A percentile compares a stretch with the other conserved stretches of the same genome.
These are phyloP conservation scores for Eidolon helvum DNA, from an alignment of 2,113 vertebrate species.

Conservation along the genomic window DNA sequence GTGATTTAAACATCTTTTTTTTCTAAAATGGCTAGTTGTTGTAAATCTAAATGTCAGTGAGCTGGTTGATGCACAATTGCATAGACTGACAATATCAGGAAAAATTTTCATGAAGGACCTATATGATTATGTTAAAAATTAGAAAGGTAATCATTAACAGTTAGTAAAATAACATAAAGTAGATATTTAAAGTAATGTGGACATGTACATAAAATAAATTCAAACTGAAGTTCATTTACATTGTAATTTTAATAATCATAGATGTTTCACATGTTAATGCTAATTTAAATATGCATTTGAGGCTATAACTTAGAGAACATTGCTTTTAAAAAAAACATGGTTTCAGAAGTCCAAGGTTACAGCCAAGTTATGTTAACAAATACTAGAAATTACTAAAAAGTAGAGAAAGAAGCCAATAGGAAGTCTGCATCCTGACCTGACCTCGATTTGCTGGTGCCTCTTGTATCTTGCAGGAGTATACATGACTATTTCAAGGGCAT, in stretches of 20 bases:
- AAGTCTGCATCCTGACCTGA: neutral
- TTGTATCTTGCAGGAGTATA: neutral
- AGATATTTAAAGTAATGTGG: neutral
- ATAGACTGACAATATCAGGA: neutral
- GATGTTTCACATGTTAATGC: neutral
- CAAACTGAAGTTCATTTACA: neutral
- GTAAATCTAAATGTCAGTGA: neutral
- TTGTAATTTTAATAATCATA: neutral
- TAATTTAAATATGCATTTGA: neutral
- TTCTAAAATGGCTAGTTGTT: neutral
- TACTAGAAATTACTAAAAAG: neutral
- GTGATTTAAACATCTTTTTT: neutral
- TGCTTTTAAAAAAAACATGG: neutral
- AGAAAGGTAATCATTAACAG: neutral
- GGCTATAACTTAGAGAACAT: neutral
- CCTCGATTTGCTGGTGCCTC: neutral
- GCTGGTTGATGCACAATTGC: neutral
- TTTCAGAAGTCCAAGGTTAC: neutral
- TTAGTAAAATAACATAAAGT: neutral
- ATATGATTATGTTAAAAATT: neutral
- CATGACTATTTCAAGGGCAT: neutral
- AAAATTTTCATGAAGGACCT: neutral
- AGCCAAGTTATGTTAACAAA: neutral
- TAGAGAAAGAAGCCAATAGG: neutral
- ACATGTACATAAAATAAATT: constrained; percentile 5